phyloP scores from a whole-genome alignment of 2,888 invertebrate species.

The Subacronicta megacephala region DNA sequence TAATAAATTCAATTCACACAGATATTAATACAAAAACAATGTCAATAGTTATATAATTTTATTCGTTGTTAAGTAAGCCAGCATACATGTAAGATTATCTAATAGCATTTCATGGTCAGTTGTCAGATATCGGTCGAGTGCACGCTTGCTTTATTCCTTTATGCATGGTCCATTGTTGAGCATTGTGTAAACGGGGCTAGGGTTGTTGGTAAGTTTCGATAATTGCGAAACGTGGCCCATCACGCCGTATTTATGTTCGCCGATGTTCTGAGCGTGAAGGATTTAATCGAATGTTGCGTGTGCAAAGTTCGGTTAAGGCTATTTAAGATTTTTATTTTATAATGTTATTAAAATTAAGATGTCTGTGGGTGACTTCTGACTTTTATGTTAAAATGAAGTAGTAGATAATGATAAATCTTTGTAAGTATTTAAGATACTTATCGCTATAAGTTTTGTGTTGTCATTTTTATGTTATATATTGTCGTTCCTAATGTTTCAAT shows the following conservation, averaged over 20 bases:
- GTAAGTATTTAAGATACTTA: no score
- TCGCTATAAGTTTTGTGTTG: no score
- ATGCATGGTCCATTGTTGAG: slow-evolving; percentile 29
- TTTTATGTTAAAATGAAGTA: neutral
- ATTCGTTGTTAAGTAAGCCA: slow-evolving; percentile 41
- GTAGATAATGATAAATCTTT: no score
- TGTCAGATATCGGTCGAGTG: slow-evolving; percentile 39
- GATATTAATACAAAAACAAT: slow-evolving; percentile 16
- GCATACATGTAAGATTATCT: slow-evolving; percentile 40
- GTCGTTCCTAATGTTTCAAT: no score
- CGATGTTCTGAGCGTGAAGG: slow-evolving; percentile 24
- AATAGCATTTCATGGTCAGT: slow-evolving; percentile 53
- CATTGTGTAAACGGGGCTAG: slow-evolving; percentile 46
- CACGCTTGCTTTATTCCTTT: slow-evolving; percentile 41
- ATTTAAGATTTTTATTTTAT: slow-evolving; percentile 3
- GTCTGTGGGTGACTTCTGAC: neutral
- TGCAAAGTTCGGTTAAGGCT: slow-evolving; percentile 6
- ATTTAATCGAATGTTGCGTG: slow-evolving; percentile 32
- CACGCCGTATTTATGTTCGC: slow-evolving; percentile 25
- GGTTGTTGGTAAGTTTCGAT: slow-evolving; percentile 36
- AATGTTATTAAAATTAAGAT: neutral
- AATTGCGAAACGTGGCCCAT: slow-evolving; percentile 42
- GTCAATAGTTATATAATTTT: slow-evolving; percentile 46
- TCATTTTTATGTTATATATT: no score
- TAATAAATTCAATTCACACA: slow-evolving; percentile 10